Conservation (phyloP, 2,113 vertebrate species). For the Lepus americanus region DNA sequence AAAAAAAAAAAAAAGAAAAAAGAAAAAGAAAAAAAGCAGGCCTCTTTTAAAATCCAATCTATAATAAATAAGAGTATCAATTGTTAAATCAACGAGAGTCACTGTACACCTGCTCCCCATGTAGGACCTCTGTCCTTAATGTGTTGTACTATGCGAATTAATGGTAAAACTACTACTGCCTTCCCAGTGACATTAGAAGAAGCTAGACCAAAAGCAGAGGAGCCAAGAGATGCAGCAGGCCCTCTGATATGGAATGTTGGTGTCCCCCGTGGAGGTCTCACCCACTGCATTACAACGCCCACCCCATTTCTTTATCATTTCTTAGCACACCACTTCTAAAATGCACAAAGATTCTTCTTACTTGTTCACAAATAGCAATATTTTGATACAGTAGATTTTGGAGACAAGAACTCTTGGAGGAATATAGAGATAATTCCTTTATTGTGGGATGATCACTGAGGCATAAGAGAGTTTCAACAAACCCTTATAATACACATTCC, state of each 20-base stretch:
- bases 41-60: not conserved
- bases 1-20: no score
- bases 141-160: no score
- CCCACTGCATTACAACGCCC: no score
- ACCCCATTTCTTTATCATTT: not conserved
- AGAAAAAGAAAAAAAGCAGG: not conserved
- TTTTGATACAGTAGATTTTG: not conserved
- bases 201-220: no score
- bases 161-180: no score
- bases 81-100: no score
- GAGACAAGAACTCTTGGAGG: not conserved
- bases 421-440: not conserved
- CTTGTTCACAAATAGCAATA: not conserved
- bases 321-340: not conserved
- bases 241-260: no score
- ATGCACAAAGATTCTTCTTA: not conserved
- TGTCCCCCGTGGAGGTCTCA: no score
- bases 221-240: no score
- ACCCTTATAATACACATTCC: not conserved
- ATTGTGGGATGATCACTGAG: not conserved
- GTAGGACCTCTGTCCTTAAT: no score
- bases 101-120: no score
- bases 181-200: no score
- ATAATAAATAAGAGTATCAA: not conserved
- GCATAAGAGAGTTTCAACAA: not conserved